phyloP scores from a whole-genome alignment of 92 coral and sea anemone genomes.

The Porites divaricata region DNA sequence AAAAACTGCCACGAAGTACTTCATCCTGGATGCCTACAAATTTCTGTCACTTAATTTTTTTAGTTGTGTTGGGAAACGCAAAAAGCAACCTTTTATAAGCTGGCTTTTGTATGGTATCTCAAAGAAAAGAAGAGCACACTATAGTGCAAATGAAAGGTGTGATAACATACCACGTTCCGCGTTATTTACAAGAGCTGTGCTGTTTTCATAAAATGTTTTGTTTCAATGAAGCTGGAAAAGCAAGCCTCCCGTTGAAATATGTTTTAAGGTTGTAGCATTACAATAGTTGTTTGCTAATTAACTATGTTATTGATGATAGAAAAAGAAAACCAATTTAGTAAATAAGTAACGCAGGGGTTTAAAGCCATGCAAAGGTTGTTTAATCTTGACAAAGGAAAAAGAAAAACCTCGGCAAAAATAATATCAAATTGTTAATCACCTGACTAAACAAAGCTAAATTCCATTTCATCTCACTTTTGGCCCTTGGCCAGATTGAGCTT shows the following conservation, averaged over 20 bases:
- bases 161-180: neutral
- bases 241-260: neutral
- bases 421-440: too few species aligned
- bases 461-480: too few species aligned
- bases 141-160: neutral
- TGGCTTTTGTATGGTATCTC: neutral
- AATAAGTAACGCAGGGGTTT: neutral
- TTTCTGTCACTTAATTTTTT: neutral
- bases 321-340: too few species aligned
- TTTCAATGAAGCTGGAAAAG: neutral
- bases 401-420: too few species aligned
- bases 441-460: too few species aligned
- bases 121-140: too few species aligned
- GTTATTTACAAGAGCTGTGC: too few species aligned
- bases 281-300: neutral
- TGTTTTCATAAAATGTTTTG: neutral
- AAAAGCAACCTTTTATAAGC: neutral
- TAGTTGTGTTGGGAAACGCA: neutral
- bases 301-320: neutral
- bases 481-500: too few species aligned
- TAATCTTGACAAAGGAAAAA: too few species aligned
- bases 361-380: too few species aligned
- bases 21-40: conserved; percentile 4
- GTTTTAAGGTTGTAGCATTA: neutral
- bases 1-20: conserved; percentile 5